phyloP scores from a whole-genome alignment of 2,888 invertebrate genomes.

The Smittia aterrima region DNA sequence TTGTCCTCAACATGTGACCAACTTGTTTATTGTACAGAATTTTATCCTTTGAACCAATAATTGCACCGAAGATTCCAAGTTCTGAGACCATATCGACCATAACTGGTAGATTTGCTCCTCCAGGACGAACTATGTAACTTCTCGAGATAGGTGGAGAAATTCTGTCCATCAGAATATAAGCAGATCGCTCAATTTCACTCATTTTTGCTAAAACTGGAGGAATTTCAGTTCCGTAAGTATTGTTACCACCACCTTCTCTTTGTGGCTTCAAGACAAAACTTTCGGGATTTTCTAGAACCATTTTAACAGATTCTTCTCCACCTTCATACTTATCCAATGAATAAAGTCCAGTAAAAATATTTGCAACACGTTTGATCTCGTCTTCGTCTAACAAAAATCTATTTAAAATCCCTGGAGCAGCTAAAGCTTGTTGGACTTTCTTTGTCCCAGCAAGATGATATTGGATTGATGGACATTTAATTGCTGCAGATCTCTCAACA shows the following conservation, averaged over 20 bases:
- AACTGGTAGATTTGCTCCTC: slow-evolving; percentile 58
- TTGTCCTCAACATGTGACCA: slow-evolving; percentile 90
- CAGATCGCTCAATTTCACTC: slow-evolving; percentile 72
- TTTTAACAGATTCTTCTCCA: slow-evolving; percentile 74
- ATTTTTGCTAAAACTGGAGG: slow-evolving; percentile 59
- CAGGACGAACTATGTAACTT: slow-evolving; percentile 76
- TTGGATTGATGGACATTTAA: slow-evolving; percentile 95
- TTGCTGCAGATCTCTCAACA: slow-evolving; percentile 85
- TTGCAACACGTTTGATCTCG: slow-evolving; percentile 61
- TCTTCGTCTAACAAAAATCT: slow-evolving; percentile 66
- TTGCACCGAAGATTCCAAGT: slow-evolving; percentile 90
- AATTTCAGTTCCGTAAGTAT: slow-evolving; percentile 82
- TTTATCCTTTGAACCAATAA: slow-evolving; percentile 70
- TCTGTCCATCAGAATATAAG: slow-evolving; percentile 93
- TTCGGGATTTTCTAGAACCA: slow-evolving; percentile 77
- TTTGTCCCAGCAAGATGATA: slow-evolving; percentile 94
- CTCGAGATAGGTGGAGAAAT: slow-evolving; percentile 75
- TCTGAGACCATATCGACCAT: slow-evolving; percentile 82
- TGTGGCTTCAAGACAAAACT: slow-evolving; percentile 94
- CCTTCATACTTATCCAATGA: slow-evolving; percentile 79
- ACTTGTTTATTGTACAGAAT: slow-evolving; percentile 67
- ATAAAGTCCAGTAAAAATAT: slow-evolving; percentile 89
- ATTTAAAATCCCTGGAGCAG: slow-evolving; percentile 71
- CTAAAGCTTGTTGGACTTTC: slow-evolving; percentile 91
- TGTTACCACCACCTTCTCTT: slow-evolving; percentile 97